A percentile compares a stretch with the other conserved stretches of the same genome.
phyloP scores from a whole-genome alignment of 2,797 vertebrate species.

The Sus cebifrons region DNA sequence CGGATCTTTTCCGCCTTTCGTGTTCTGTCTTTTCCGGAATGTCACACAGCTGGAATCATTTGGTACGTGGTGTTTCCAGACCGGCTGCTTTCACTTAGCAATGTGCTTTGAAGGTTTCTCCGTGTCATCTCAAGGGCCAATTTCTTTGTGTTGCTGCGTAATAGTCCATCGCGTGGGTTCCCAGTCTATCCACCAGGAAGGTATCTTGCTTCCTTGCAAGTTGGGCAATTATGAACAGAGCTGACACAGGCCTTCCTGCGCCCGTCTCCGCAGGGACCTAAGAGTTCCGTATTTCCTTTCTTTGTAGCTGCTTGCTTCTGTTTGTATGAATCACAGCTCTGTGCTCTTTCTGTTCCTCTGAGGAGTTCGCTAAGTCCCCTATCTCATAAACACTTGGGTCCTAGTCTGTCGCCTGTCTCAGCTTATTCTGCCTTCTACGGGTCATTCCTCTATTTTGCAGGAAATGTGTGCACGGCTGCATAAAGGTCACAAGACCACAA shows the following conservation, averaged over 20 bases:
- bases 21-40: background rate
- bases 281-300: background rate
- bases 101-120: accelerated
- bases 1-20: accelerated
- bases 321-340: background rate
- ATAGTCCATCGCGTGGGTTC: accelerated
- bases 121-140: accelerated
- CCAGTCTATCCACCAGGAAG: too few relatives aligned
- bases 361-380: background rate
- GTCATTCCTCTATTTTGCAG: background rate
- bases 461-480: background rate
- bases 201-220: background rate
- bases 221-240: background rate
- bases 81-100: accelerated
- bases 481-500: accelerated
- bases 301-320: background rate
- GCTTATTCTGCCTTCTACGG: background rate
- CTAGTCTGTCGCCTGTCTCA: background rate
- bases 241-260: accelerated
- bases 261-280: accelerated
- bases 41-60: accelerated
- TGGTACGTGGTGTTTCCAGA: accelerated
- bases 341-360: background rate
- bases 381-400: background rate
- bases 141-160: background rate